Conservation (phyloP, 2,113 vertebrate species). For the Tor tambroides region DNA sequence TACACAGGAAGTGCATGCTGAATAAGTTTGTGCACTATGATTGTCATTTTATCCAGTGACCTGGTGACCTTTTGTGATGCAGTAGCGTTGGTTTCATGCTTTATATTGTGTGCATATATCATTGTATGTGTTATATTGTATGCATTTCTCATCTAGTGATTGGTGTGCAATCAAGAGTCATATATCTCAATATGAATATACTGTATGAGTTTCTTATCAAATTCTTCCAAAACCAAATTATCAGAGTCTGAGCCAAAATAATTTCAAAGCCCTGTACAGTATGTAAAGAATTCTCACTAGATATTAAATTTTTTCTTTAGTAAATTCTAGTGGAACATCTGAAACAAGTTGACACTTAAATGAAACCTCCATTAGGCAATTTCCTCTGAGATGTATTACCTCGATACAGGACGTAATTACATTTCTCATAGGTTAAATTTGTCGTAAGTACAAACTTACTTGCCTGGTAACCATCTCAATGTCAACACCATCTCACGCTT, state of each 20-base stretch:
- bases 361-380: background rate
- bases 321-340: background rate
- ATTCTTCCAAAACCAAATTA: background rate
- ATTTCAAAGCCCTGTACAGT: background rate
- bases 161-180: background rate
- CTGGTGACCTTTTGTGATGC: background rate
- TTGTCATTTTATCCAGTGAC: background rate
- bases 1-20: constrained; percentile 33
- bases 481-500: background rate
- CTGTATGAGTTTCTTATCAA: background rate
- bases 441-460: background rate
- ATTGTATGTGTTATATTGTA: background rate
- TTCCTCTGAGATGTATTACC: background rate
- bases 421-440: background rate
- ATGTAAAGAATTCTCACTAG: background rate
- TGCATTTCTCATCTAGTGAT: background rate
- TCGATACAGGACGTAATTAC: background rate
- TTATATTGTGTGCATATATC: background rate
- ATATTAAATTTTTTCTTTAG: background rate
- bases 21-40: background rate
- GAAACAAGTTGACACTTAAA: background rate
- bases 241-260: background rate
- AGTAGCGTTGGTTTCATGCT: background rate
- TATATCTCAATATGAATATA: background rate
- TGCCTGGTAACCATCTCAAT: background rate